Conservation (phyloP, 2,113 vertebrate species). For the Engraulis encrasicolus region DNA sequence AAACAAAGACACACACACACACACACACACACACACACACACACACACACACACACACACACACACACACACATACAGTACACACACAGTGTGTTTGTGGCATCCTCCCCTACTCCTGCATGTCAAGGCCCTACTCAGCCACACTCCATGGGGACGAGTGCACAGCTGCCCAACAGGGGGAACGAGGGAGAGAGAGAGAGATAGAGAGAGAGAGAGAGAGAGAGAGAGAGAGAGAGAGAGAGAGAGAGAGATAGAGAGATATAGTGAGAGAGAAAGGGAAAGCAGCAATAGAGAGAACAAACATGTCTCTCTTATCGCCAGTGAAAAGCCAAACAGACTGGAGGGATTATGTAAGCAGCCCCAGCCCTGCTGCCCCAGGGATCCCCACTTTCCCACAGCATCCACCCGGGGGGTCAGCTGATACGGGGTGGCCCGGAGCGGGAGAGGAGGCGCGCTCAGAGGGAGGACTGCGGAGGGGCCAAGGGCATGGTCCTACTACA, state of each 20-base stretch:
- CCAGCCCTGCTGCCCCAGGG: background rate
- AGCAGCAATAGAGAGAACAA: conserved; percentile 30
- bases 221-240: background rate
- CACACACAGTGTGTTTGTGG: background rate
- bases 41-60: background rate
- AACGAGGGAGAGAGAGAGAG: background rate
- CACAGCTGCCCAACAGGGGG: background rate
- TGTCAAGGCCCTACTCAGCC: background rate
- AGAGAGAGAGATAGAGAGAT: no score
- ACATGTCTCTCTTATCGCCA: conserved; percentile 25
- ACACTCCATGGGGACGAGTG: background rate
- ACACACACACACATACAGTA: background rate
- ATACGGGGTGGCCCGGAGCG: background rate
- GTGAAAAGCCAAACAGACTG: conserved; percentile 23
- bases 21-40: background rate
- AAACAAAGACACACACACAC: background rate
- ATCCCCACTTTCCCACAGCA: conserved; percentile 15
- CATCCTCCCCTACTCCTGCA: background rate
- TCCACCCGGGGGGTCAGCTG: background rate
- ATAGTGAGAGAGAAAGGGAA: background rate
- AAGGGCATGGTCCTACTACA: background rate
- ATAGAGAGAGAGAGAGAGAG: background rate
- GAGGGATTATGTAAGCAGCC: conserved; percentile 20
- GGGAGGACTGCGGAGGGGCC: background rate
- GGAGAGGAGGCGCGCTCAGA: background rate